phyloP scores from a whole-genome alignment of 2,113 vertebrate genomes.

The Trogon melanurus region DNA sequence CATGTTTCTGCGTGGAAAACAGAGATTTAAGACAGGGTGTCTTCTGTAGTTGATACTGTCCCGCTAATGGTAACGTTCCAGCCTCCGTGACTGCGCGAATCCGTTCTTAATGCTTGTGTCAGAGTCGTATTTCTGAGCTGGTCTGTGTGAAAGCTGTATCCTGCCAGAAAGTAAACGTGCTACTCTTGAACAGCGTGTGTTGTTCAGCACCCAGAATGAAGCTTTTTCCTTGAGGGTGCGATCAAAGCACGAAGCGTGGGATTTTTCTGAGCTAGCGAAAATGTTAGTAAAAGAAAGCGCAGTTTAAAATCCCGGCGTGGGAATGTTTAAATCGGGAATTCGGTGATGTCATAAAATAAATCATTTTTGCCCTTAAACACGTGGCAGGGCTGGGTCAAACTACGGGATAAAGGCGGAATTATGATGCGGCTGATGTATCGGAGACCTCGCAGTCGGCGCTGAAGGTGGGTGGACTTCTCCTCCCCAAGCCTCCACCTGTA shows the following conservation, averaged over 20 bases:
- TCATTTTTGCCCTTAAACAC: not conserved
- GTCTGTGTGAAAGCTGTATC: not conserved
- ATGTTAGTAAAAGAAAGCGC: not conserved
- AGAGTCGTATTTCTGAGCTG: not conserved
- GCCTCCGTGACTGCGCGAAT: not conserved
- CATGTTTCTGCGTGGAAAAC: not conserved
- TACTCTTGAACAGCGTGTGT: not conserved
- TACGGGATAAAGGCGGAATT: not conserved
- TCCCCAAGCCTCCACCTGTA: conserved; percentile 2
- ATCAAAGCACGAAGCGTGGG: not conserved
- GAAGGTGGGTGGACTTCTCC: not conserved
- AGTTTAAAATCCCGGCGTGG: not conserved
- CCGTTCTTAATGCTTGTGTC: conserved; percentile 13
- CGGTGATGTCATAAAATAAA: not conserved
- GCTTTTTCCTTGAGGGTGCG: not conserved
- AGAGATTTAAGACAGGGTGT: conserved; percentile 18
- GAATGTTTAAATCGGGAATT: not conserved
- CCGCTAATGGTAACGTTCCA: not conserved
- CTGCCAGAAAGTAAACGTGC: conserved; percentile 23
- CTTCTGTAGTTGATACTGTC: not conserved
- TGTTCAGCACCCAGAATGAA: not conserved
- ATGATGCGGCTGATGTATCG: too few species aligned
- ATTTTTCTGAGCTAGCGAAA: not conserved
- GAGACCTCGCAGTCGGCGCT: too few species aligned
- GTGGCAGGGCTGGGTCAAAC: not conserved